Evolutionary conservation across 2,888 invertebrate genomes (phyloP).

Genomic region (Amiota minor): DNA sequence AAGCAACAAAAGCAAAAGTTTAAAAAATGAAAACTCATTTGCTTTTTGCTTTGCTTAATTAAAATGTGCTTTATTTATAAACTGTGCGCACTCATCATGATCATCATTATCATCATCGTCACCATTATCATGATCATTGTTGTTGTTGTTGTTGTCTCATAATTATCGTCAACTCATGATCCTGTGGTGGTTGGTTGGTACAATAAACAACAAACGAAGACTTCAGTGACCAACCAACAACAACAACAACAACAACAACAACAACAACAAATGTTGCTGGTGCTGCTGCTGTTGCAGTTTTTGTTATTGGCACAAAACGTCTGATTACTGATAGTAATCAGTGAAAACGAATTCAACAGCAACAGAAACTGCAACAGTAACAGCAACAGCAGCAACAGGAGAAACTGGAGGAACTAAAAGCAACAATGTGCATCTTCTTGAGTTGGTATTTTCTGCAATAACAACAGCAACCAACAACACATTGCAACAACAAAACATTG

Average conservation of each 20-base stretch:
- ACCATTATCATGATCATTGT: not conserved
- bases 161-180: not conserved
- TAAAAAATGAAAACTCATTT: conserved; percentile 11
- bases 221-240: not conserved
- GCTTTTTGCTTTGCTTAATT: conserved; percentile 27
- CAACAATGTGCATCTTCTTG: conserved; percentile 15
- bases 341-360: conserved; percentile 41
- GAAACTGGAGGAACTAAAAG: conserved; percentile 27
- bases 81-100: conserved; percentile 18
- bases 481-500: conserved; percentile 26
- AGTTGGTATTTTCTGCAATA: not conserved
- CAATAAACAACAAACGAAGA: too few relatives aligned
- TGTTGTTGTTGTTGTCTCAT: not conserved
- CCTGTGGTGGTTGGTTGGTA: not conserved
- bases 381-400: conserved; percentile 42
- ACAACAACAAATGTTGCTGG: too few relatives aligned
- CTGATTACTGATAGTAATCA: conserved; percentile 68
- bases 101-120: not conserved
- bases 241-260: conserved; percentile 1
- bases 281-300: conserved; percentile 37
- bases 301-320: conserved; percentile 62
- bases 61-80: conserved; percentile 26
- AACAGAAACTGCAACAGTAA: conserved; percentile 43
- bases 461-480: conserved; percentile 33
- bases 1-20: too few relatives aligned